Percentiles rank a stretch among this genome's conserved stretches.
Evolutionary conservation across 2,113 vertebrate species (phyloP).

Genomic region (Genyomyrus donnyi): DNA sequence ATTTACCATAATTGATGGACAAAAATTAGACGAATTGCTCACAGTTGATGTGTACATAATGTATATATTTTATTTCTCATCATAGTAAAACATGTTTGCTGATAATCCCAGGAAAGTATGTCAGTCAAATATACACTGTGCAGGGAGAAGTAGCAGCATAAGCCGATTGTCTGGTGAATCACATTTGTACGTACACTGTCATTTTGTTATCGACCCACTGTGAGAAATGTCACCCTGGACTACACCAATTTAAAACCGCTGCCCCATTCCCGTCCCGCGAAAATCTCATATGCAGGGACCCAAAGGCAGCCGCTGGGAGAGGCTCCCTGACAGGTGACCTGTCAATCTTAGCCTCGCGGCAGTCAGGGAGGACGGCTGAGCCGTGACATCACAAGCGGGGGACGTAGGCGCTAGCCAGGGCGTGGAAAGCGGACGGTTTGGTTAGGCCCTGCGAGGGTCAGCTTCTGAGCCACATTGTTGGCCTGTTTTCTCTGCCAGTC

Average conservation of each 20-base stretch:
- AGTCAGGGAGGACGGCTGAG: background rate
- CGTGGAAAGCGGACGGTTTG: conserved; percentile 41
- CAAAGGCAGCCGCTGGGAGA: conserved; percentile 16
- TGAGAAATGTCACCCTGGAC: background rate
- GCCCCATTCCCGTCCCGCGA: conserved; percentile 11
- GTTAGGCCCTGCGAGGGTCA: conserved; percentile 59
- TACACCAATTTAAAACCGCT: conserved; percentile 12
- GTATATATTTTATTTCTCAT: background rate
- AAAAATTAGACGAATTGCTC: background rate
- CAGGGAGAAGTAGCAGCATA: background rate
- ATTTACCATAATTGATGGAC: background rate
- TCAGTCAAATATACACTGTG: conserved; percentile 15
- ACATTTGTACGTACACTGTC: conserved; percentile 14
- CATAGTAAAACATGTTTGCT: background rate
- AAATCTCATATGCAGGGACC: conserved; percentile 7
- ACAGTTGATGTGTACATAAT: background rate
- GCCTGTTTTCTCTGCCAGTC: conserved; percentile 65
- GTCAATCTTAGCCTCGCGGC: conserved; percentile 12
- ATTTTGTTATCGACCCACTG: conserved; percentile 11
- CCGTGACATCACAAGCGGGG: conserved; percentile 41
- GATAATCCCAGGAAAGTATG: conserved; percentile 9
- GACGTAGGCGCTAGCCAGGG: conserved; percentile 45
- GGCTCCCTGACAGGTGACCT: conserved; percentile 16
- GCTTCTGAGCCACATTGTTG: conserved; percentile 61
- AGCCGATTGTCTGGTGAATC: conserved; percentile 5